Evolutionary conservation across 2,888 invertebrate genomes (phyloP).

Genomic region (Drosophila quinaria): DNA sequence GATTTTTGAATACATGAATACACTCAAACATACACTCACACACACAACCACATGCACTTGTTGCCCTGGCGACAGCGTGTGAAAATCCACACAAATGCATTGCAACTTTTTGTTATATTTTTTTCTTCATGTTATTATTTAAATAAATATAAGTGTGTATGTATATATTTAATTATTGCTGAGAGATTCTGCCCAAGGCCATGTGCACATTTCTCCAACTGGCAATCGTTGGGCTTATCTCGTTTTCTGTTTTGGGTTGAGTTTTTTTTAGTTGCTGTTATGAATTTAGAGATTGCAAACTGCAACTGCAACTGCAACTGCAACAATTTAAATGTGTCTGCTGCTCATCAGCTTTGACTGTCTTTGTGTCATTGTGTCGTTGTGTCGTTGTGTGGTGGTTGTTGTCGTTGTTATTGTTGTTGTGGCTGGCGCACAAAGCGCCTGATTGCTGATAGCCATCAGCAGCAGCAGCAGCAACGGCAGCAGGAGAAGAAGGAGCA

Average conservation of each 20-base stretch:
- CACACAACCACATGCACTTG: conserved; percentile 36
- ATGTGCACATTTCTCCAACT: neutral
- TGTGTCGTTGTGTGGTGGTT: neutral
- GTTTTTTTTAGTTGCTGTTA: conserved; percentile 27
- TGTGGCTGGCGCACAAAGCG: conserved; percentile 75
- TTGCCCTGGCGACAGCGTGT: conserved; percentile 70
- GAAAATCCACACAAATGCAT: conserved; percentile 58
- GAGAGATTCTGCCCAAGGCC: conserved; percentile 8
- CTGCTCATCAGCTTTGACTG: conserved; percentile 65
- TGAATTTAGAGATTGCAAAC: conserved; percentile 49
- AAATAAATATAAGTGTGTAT: neutral
- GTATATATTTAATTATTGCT: neutral
- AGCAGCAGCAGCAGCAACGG: conserved; percentile 47
- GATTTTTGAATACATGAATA: conserved; percentile 26
- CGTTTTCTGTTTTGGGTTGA: neutral
- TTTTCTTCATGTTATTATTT: conserved; percentile 8
- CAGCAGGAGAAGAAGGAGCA: conserved; percentile 28
- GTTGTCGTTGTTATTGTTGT: conserved; percentile 50
- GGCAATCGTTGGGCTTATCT: neutral
- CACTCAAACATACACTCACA: conserved; percentile 8
- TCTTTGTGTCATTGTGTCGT: neutral
- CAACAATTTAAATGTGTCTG: conserved; percentile 62
- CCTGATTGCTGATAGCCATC: conserved; percentile 82
- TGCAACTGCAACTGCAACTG: conserved; percentile 16
- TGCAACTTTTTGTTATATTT: conserved; percentile 3